phyloP scores from a whole-genome alignment of 2,797 vertebrate species.

The Myotis planiceps region DNA sequence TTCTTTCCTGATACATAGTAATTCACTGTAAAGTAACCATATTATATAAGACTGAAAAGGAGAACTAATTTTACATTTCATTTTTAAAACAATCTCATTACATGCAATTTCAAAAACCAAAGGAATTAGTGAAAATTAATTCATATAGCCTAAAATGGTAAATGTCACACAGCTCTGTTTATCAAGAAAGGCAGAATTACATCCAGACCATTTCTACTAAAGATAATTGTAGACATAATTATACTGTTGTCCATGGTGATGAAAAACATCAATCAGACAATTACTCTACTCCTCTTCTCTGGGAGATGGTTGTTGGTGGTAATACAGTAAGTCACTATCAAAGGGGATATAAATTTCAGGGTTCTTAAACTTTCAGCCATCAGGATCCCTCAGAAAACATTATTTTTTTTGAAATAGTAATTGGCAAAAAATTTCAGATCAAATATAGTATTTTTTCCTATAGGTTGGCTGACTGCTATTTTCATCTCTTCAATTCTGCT shows the following conservation, averaged over 20 bases:
- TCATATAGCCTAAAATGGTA: not conserved
- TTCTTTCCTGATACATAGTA: not conserved
- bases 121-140: conserved; percentile 21
- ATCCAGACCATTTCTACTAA: not conserved
- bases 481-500: conserved; percentile 18
- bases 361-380: not conserved
- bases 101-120: conserved; percentile 14
- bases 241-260: not conserved
- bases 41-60: conserved; percentile 2
- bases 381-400: not conserved
- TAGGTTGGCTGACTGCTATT: not conserved
- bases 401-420: not conserved
- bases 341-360: conserved; percentile 2
- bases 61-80: conserved; percentile 33
- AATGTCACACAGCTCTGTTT: conserved; percentile 34
- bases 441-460: not conserved
- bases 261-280: not conserved
- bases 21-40: not conserved
- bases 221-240: not conserved
- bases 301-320: not conserved
- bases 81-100: conserved; percentile 25
- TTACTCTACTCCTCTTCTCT: not conserved
- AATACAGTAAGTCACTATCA: not conserved
- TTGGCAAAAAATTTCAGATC: conserved; percentile 15
- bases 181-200: conserved; percentile 21